Base-by-base conservation (phyloP, 2,888 invertebrate genomes). In the Eubasilissa splendida region DNA sequence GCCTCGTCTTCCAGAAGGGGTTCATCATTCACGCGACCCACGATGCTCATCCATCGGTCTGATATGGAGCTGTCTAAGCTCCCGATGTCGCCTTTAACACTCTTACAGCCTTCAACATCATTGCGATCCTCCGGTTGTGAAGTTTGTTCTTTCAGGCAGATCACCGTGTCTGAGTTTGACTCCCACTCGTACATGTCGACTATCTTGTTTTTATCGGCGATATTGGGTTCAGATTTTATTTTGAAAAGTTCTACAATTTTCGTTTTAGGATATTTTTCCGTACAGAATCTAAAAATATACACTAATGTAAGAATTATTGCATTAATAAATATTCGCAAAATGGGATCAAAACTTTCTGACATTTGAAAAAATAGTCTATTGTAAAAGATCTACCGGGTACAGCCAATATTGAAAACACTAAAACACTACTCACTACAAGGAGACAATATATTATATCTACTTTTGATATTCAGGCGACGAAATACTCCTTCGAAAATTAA, bases 1-100 rank as follows among this genome's bases (percentile, higher is more conserved):
- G 42, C 79, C 58, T 83, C 79, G 73, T 79, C 68, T 63, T 83
- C 82, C 12, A 83, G 54, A 22, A 80, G 53, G n/a, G 83, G 78
- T 70, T 60, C 80, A 33, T 76, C 71, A 63, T 70, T 56, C 10
- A 76, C 59, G 9, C 59, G 52, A 11, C 66, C 76, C 33, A 76
- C 76, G 14, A 80, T 80, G 59, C 76, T 80, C 63, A 59, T 53
- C 80, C 80, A 80, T 2, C 58, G 66, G 42, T 71, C 76, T 9
- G 76, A 58, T 22, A 80, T 80, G 12, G 70, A 71, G 11, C 71
- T 76, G 42, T 53, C 76, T 11, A 33, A 50, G 63, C 60, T 63
- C 7, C 42, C 42, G n/a, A 11, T 56, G 54, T n/a, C 52, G 9
- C 52, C 70, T 5, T 31, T 71, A 9, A 31, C 66, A 9, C 53